A percentile compares a stretch with the other conserved stretches of the same genome.
Evolutionary conservation across 2,797 vertebrate species (phyloP).

Genomic region (Premnoplex brunnescens): DNA sequence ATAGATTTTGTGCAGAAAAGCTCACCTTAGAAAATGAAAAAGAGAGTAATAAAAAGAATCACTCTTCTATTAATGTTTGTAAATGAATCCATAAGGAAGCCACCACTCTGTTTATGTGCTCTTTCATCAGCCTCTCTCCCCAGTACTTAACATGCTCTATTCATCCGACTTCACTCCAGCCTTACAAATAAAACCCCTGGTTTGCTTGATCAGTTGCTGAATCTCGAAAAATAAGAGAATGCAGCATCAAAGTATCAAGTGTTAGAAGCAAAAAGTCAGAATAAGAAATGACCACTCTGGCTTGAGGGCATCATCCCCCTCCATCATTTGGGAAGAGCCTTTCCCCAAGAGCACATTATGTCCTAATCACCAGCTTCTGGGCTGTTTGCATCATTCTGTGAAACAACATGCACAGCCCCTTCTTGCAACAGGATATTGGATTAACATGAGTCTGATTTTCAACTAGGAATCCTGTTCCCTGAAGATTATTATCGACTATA

Average conservation of each 20-base stretch:
- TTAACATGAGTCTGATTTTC: background rate
- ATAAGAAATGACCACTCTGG: background rate
- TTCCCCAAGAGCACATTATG: background rate
- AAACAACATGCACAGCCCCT: background rate
- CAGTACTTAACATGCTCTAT: background rate
- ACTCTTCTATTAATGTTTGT: background rate
- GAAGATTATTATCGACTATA: background rate
- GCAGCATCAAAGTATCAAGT: background rate
- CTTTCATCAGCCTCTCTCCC: background rate
- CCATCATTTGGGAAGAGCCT: background rate
- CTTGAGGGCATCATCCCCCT: background rate
- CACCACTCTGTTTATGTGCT: background rate
- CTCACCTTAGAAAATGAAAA: background rate
- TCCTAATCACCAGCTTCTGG: background rate
- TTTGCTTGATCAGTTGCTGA: background rate
- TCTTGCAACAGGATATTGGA: background rate
- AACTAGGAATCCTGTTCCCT: background rate
- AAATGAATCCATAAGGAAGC: background rate
- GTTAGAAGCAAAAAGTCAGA: background rate
- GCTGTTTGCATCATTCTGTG: background rate
- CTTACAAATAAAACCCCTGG: background rate
- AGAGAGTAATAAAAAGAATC: background rate
- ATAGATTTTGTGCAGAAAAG: background rate
- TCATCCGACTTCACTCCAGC: background rate
- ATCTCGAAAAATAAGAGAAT: background rate